These are phyloP conservation scores for Octonoba sinensis DNA, from an alignment of 2,888 invertebrate species.

Conservation along the genomic window DNA sequence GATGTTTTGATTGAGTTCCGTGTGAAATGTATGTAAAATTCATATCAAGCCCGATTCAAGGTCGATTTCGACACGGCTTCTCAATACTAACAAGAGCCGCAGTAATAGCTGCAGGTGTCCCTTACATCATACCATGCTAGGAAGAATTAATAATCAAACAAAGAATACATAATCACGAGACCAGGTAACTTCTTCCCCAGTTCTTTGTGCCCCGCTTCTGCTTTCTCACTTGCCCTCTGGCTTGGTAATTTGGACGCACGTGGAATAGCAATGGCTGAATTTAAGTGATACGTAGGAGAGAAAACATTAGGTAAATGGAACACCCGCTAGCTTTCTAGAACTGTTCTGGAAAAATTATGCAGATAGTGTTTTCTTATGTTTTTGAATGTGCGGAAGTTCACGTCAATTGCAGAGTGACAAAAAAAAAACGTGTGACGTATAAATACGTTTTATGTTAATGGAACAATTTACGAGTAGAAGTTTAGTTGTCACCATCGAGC, in stretches of 20 bases:
- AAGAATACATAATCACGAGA: constrained; percentile 12
- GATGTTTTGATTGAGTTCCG: constrained; percentile 1
- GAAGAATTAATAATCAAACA: constrained; percentile 12
- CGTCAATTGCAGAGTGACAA: too few species aligned
- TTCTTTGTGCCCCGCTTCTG: background rate
- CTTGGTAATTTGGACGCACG: too few species aligned
- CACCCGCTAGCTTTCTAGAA: constrained; percentile 10
- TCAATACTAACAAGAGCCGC: constrained; percentile 10
- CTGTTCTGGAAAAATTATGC: background rate
- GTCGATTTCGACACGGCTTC: constrained; percentile 37
- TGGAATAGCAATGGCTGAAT: constrained; percentile 4
- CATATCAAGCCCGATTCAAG: constrained; percentile 15
- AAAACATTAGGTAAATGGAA: constrained; percentile 36
- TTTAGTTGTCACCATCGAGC: too few species aligned
- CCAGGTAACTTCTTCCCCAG: constrained; percentile 4
- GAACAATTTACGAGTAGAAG: too few species aligned
- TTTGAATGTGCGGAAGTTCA: too few species aligned
- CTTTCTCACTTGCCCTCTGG: constrained; percentile 2
- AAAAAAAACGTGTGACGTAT: too few species aligned
- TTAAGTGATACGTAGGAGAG: constrained; percentile 14
- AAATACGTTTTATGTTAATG: too few species aligned
- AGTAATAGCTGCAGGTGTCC: constrained; percentile 45
- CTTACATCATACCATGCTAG: constrained; percentile 24
- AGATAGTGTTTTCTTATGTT: too few species aligned
- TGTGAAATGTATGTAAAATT: too few species aligned